phyloP scores from a whole-genome alignment of 53 echinoderm and acorn worm species.

The Luidia sarsii region DNA sequence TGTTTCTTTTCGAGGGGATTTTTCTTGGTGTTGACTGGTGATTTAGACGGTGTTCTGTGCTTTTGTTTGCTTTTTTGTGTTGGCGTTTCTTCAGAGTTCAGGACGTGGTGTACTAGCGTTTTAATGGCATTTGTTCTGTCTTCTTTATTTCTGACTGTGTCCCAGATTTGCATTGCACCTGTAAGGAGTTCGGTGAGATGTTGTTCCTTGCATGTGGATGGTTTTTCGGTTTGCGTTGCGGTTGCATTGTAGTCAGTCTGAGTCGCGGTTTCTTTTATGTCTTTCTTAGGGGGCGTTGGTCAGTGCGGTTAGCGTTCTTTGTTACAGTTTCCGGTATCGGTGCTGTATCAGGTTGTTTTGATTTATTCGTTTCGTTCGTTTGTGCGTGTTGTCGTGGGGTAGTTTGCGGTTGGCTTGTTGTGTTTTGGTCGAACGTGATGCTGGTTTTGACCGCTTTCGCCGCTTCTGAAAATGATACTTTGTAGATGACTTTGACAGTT shows the following conservation, averaged over 20 bases:
- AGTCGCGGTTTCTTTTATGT: too few relatives aligned
- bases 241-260: too few relatives aligned
- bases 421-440: background rate
- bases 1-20: background rate
- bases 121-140: background rate
- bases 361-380: background rate
- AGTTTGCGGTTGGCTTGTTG: background rate
- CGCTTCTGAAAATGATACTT: conserved; percentile 8
- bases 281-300: too few relatives aligned
- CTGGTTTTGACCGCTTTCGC: background rate
- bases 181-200: background rate
- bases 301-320: too few relatives aligned
- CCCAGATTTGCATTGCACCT: background rate
- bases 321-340: too few relatives aligned
- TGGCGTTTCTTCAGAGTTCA: background rate
- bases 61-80: background rate
- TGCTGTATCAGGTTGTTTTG: too few relatives aligned
- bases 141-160: background rate
- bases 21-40: background rate
- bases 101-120: background rate
- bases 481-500: background rate
- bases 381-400: background rate
- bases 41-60: background rate
- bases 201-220: background rate
- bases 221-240: background rate